A percentile compares a stretch with the other conserved stretches of the same genome.
phyloP scores from a whole-genome alignment of 2,113 vertebrate species.

The Grantiella picta region DNA sequence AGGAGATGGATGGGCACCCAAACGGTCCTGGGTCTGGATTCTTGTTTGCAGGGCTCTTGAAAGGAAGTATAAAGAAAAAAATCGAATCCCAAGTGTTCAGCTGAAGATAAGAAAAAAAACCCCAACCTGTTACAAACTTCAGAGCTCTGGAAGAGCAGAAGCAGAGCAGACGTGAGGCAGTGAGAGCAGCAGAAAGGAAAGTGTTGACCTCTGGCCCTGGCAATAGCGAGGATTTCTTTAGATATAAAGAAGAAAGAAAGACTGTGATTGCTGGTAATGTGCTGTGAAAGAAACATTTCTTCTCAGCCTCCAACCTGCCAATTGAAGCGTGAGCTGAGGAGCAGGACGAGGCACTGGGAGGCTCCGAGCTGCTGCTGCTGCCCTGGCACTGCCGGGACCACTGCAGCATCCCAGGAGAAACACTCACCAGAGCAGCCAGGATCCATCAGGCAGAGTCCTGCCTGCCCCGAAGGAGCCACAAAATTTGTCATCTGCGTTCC shows the following conservation, averaged over 20 bases:
- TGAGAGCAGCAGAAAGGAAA: background rate
- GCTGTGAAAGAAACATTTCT: background rate
- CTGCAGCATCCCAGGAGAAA: rapidly evolving
- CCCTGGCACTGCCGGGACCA: rapidly evolving
- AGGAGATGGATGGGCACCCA: background rate
- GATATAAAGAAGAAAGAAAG: background rate
- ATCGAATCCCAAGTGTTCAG: background rate
- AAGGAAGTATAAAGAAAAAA: background rate
- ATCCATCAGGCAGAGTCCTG: rapidly evolving
- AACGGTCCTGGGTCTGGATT: rapidly evolving
- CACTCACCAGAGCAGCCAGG: background rate
- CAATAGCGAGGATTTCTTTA: background rate
- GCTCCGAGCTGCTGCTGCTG: background rate
- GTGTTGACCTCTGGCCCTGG: background rate
- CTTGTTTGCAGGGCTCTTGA: background rate
- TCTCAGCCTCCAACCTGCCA: background rate
- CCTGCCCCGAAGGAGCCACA: background rate
- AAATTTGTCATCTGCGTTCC: rapidly evolving
- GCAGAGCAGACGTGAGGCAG: background rate
- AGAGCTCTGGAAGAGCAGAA: background rate
- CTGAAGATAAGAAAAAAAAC: background rate
- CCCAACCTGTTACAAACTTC: background rate
- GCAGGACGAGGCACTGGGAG: background rate
- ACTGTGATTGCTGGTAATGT: background rate
- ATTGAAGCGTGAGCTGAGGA: background rate